These are phyloP conservation scores for Anagrus nilaparvatae DNA, from an alignment of 1,140 invertebrate species.

Conservation along the genomic window DNA sequence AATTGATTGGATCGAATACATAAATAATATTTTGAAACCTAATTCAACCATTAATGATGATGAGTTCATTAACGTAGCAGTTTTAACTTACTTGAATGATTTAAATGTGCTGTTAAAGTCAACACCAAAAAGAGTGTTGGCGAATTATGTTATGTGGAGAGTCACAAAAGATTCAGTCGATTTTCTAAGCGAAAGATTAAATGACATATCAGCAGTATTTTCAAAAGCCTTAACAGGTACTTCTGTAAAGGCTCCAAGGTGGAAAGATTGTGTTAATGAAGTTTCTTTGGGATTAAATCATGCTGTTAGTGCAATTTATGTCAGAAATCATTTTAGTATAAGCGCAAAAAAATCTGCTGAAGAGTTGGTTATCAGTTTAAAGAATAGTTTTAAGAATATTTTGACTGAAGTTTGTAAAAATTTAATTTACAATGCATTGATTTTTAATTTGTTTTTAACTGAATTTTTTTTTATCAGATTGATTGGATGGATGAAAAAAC, in stretches of 20 bases:
- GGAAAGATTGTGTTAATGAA: slow-evolving; percentile 48
- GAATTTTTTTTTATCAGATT: slow-evolving; percentile 31
- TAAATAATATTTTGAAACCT: slow-evolving; percentile 40
- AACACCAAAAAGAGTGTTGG: slow-evolving; percentile 50
- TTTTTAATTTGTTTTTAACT: no score
- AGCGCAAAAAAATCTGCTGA: slow-evolving; percentile 45
- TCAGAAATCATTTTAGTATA: slow-evolving; percentile 46
- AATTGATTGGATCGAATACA: slow-evolving; percentile 47
- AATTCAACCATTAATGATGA: slow-evolving; percentile 50
- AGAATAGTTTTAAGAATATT: slow-evolving; percentile 45
- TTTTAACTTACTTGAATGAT: slow-evolving; percentile 62
- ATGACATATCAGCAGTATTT: no score
- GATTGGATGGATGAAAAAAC: slow-evolving; percentile 65
- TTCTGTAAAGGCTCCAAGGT: no score
- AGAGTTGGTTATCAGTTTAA: slow-evolving; percentile 72
- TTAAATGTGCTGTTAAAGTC: slow-evolving; percentile 48
- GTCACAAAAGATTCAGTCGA: slow-evolving; percentile 43
- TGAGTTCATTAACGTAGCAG: slow-evolving; percentile 71
- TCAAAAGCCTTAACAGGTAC: no score
- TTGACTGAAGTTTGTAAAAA: slow-evolving; percentile 20
- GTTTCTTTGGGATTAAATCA: slow-evolving; percentile 43
- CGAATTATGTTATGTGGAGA: slow-evolving; percentile 56
- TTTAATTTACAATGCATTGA: no score
- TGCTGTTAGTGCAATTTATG: slow-evolving; percentile 46
- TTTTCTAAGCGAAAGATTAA: slow-evolving; percentile 49